Base-by-base conservation (phyloP, 2,113 vertebrate genomes). In the Dipodomys stephensi region DNA sequence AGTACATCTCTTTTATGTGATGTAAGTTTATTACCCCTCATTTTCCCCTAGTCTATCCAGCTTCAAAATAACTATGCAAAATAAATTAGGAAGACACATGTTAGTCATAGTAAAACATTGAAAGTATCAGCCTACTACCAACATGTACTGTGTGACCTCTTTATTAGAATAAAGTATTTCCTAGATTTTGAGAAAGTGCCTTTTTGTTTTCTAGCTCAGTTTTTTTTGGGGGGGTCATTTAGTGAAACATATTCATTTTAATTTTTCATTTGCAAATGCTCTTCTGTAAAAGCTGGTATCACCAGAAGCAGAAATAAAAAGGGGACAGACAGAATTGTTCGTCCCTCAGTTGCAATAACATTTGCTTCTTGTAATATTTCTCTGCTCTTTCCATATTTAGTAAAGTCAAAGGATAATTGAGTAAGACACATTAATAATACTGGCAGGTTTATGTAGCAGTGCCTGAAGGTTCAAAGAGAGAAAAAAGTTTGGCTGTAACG, bases 321-420 rank as follows among this genome's bases (percentile, higher is more conserved):
- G 0, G 0, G 16, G 68, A 91, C 94, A 44, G 4, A 27, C 19
- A 69, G n/a, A 71, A 32, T 35, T 35, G 13, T 93, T 88, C 83
- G 46, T 93, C 44, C 65, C 22, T 10, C 65, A 3, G 0, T n/a
- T 94, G 73, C 53, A 96, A 77, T 95, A 96, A 97, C 86, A 83
- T 97, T 94, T 94, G 68, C 94, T 95, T 96, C 95, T 96, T 95
- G 95, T 93, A 90, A 85, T 94, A 74, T 57, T 96, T 62, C 65
- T 96, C 92, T 93, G 15, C 82, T 97, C 93, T 98, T 96, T 64
- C 98, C 97, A 96, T 98, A 98, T 98, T 98, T 98, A 97, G 98
- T 97, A 97, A 98, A 92, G 93, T 6, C 90, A 74, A 93, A 88
- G 96, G 96, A 72, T 69, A 95, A 90, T 28, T 62, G 81, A 97